Base-by-base conservation (phyloP, 30 jellyfish, hydroid and myxozoan species). In the Calvadosia cruxmelitensis region DNA sequence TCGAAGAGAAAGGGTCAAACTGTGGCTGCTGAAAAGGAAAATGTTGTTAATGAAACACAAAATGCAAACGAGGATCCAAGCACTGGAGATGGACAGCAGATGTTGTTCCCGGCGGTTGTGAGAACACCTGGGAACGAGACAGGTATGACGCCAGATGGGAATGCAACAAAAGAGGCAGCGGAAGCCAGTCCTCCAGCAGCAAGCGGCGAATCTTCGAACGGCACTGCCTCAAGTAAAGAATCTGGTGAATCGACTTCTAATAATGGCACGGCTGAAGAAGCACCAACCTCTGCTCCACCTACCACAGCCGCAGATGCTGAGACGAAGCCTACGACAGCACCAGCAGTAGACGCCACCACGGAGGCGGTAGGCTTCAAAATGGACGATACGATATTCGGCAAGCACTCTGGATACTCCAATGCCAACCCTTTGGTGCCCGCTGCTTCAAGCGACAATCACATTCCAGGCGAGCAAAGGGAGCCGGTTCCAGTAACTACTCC, bases 121-220 rank as follows among this genome's bases (percentile, higher is more conserved):
- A 42, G 57, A 42, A 42, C 57, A 42, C 57, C 57, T 42, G 20
- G 57, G 10, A 42, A 42, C 20, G 57, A 42, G 10, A 42, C 57
- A 5, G 57, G 57, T 5, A 42, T 42, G 15, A 42, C 57, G 57
- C 57, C 10, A 42, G 57, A 42, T 10, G 57, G 57, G 15, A 42
- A 42, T 5, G 15, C 57, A 5, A 42, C 10, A 5, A 5, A 10
- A 20, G 20, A 10, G 10, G 57, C 57, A 42, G 28, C 69, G 33
- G 91, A 69, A 31, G 84, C 70, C 16, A 28, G 69, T 3, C 73
- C 76, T 10, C 33, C 70, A 34, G 51, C 79, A 73, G 71, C 82
- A 34, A 51, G 79, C n/a, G 83, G 51, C 15, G 25, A 71, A 3
- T 62, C 29, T 1, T 69, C 30, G 30, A 64, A 36, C 0, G 64